Percentiles rank a stretch among this genome's conserved stretches.
These are phyloP conservation scores for Dromococcyx pavoninus DNA, from an alignment of 2,797 vertebrate species.

Conservation along the genomic window DNA sequence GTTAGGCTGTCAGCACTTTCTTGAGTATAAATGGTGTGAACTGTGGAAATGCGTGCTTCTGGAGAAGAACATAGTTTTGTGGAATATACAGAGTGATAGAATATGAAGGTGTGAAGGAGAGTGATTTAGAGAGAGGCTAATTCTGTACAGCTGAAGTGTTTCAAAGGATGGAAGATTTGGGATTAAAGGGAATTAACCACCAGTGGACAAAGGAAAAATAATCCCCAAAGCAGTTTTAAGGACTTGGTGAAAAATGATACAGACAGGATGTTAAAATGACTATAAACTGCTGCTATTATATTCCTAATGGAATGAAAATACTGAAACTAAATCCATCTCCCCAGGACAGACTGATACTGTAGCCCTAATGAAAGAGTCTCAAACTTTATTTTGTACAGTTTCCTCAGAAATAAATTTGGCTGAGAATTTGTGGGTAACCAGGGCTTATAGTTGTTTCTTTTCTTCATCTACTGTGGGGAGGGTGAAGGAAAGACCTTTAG, in stretches of 20 bases:
- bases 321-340: not conserved
- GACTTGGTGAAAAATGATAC: not conserved
- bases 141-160: not conserved
- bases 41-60: not conserved
- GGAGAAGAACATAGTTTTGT: not conserved
- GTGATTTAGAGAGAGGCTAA: not conserved
- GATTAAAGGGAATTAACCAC: conserved; percentile 31
- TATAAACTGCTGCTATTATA: conserved; percentile 8
- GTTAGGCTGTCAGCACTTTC: not conserved
- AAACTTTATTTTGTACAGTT: not conserved
- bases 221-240: conserved; percentile 30
- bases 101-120: not conserved
- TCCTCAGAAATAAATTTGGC: not conserved
- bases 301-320: not conserved
- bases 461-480: not conserved
- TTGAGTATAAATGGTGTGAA: not conserved
- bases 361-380: not conserved
- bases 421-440: not conserved
- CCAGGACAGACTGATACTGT: not conserved
- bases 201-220: conserved; percentile 31
- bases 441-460: not conserved
- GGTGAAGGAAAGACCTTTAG: not conserved
- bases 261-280: not conserved
- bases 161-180: not conserved
- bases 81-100: not conserved